Percentiles rank a stretch among this genome's conserved stretches.
These are phyloP conservation scores for Allobates femoralis DNA, from an alignment of 2,797 vertebrate species.

Conservation along the genomic window DNA sequence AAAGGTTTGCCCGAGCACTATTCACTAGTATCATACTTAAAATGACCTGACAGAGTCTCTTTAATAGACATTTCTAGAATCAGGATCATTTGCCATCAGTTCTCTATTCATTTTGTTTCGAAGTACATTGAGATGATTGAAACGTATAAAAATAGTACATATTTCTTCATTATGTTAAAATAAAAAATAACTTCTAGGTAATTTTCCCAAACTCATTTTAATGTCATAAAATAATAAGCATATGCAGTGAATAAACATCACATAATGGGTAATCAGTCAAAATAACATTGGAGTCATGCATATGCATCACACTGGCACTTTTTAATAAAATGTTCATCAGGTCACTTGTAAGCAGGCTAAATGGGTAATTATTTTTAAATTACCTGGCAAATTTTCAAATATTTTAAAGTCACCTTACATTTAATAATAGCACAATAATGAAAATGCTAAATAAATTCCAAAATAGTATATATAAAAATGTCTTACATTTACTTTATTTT, in stretches of 20 bases:
- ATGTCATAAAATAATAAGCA: neutral
- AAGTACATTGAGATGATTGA: conserved; percentile 15
- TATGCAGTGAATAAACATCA: neutral
- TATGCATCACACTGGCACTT: neutral
- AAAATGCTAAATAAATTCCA: neutral
- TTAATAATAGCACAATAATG: neutral
- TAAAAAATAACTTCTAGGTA: neutral
- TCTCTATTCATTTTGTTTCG: neutral
- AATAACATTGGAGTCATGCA: neutral
- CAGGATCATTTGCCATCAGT: conserved; percentile 16
- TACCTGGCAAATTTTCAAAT: neutral
- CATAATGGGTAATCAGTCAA: neutral
- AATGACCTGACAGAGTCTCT: no score
- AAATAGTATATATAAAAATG: neutral
- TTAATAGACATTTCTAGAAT: conserved; percentile 9
- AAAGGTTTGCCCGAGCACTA: no score
- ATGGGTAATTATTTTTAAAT: neutral
- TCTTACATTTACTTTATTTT: neutral
- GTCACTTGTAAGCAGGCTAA: neutral
- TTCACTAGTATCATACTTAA: no score
- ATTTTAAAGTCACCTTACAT: neutral
- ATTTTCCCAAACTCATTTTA: conserved; percentile 2
- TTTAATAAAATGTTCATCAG: neutral
- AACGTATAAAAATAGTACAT: neutral
- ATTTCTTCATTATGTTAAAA: neutral